Conservation (phyloP, 2,888 invertebrate genomes). For the Odontomyia ornata region DNA sequence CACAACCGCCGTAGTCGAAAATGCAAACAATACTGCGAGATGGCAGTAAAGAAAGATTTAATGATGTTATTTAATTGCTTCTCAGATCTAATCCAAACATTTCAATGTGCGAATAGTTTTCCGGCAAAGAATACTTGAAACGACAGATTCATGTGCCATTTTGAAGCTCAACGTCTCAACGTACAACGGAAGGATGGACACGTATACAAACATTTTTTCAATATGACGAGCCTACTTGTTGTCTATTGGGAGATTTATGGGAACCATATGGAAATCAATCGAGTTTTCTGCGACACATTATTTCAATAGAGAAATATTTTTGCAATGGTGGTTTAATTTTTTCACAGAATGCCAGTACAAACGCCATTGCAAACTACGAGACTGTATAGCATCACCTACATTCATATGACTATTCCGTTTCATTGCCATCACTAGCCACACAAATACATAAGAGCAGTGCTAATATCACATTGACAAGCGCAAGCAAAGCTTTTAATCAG, state of each 20-base stretch:
- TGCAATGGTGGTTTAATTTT: conserved; percentile 80
- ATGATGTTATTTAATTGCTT: too few relatives aligned
- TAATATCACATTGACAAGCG: background rate
- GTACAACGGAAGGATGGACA: conserved; percentile 86
- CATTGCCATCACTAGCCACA: background rate
- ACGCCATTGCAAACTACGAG: conserved; percentile 80
- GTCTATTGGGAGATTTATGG: conserved; percentile 82
- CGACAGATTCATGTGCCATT: conserved; percentile 76
- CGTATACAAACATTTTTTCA: conserved; percentile 81
- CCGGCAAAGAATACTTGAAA: too few relatives aligned
- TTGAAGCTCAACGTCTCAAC: conserved; percentile 64
- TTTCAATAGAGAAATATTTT: conserved; percentile 84
- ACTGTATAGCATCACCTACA: conserved; percentile 80
- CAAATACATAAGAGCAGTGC: background rate
- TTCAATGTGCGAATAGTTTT: too few relatives aligned
- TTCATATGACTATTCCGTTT: conserved; percentile 74
- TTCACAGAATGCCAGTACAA: conserved; percentile 76
- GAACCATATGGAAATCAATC: conserved; percentile 89
- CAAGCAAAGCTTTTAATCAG: background rate
- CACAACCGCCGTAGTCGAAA: too few relatives aligned
- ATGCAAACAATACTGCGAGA: too few relatives aligned
- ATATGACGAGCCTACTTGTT: conserved; percentile 81
- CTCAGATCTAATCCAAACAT: too few relatives aligned
- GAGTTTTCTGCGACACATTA: conserved; percentile 82
- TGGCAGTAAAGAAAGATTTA: too few relatives aligned